Evolutionary conservation across 2,888 invertebrate species (phyloP).

Genomic region (Ellobium chinense): DNA sequence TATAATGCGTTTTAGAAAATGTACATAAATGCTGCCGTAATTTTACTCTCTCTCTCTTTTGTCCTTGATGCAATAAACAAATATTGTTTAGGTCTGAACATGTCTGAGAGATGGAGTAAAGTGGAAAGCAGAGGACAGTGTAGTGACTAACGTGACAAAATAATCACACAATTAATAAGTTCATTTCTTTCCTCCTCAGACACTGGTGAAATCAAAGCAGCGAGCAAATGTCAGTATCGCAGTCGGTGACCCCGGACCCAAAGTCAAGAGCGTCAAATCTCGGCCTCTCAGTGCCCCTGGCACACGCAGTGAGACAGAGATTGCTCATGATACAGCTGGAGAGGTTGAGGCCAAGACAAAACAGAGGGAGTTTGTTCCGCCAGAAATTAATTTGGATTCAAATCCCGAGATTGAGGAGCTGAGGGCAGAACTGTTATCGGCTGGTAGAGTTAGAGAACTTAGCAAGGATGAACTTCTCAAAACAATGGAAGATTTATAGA

Average conservation of each 20-base stretch:
- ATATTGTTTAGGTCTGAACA: no score
- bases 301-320: conserved; percentile 62
- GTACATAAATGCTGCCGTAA: no score
- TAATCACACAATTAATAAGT: no score
- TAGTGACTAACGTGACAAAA: no score
- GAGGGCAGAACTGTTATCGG: conserved; percentile 53
- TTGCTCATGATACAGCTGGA: conserved; percentile 64
- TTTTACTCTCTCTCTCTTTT: no score
- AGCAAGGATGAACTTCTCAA: neutral
- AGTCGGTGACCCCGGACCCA: conserved; percentile 44
- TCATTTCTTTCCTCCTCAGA: no score
- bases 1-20: no score
- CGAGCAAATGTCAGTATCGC: conserved; percentile 70
- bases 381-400: conserved; percentile 57
- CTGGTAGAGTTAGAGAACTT: neutral
- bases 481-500: neutral
- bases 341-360: conserved; percentile 60
- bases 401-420: conserved; percentile 60
- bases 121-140: no score
- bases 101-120: no score
- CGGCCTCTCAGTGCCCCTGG: conserved; percentile 73
- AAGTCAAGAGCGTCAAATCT: conserved; percentile 56
- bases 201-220: conserved; percentile 68
- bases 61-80: no score
- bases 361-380: conserved; percentile 53